Base-by-base conservation (phyloP, 1,140 invertebrate genomes). In the Chelonus insularis region DNA sequence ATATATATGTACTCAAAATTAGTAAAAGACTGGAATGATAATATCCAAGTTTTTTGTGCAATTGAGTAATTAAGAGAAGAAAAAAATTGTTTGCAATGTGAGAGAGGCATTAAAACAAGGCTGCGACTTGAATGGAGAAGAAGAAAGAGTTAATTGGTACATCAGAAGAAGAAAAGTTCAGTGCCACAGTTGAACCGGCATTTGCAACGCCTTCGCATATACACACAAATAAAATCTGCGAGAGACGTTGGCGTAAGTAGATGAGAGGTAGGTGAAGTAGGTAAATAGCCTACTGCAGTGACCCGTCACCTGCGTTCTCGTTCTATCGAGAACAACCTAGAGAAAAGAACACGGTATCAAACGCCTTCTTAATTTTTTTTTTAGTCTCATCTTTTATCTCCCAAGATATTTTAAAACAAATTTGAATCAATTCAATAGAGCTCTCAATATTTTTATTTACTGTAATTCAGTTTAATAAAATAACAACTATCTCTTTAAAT, bases 301-400 rank as follows among this genome's bases (percentile, higher is more conserved):
- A 80, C 79, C 79, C 78, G 79, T 80, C 79, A 80, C 79, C 78
- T 81, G 78, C 75, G 79, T 80, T 81, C 79, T 80, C 79, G 79
- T 81, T 81, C 74, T 80, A 81, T 80, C 72, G 78, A 70, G 79
- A 80, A 77, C 78, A 68, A 66, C 69, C 61, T 64, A 37, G 55
- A 57, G 55, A 57, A 50, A 63, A 57, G 55, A 58, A 23, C 54
- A 52, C 55, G 54, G 45, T 57, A 57, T 43, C 12, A 56, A 62
- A 62, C 45, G 51, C 52, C 51, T 43, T 60, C 58, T 14, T 60
- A 25, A 21, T 54, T 48, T 23, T 32, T 18, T 14, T 14, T 47
- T 7, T 48, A 4, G 20, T 36, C 16, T 56, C 7, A 9, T 37
- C 21, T 12, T 20, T n/a, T 34, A 34, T 16, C 11, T 34, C 9